Evolutionary conservation across 2,113 vertebrate genomes (phyloP).

Genomic region (Engystomops pustulosus): DNA sequence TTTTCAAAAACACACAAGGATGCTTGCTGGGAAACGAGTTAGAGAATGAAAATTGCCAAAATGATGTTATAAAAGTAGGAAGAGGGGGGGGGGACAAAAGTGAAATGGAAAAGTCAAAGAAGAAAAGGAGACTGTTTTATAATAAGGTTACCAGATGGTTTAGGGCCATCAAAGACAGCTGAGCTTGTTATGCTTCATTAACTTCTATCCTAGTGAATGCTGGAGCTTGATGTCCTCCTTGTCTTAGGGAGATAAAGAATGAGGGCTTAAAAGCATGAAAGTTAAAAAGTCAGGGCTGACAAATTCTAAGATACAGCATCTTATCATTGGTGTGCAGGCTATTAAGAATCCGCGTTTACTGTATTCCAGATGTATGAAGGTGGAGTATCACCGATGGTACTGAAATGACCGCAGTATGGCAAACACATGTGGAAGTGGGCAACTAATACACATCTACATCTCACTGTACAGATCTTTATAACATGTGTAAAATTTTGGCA

Average conservation of each 20-base stretch:
- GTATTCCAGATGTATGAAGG: constrained; percentile 34
- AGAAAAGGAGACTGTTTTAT: constrained; percentile 53
- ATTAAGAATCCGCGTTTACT: neutral
- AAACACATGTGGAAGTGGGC: constrained; percentile 39
- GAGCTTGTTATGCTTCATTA: constrained; percentile 60
- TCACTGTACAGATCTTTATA: neutral
- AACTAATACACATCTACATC: neutral
- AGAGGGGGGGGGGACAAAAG: neutral
- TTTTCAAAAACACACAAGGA: constrained; percentile 49
- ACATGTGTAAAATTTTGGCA: neutral
- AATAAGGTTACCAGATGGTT: constrained; percentile 60
- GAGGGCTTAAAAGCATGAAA: constrained; percentile 52
- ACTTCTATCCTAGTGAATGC: constrained; percentile 53
- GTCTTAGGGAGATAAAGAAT: constrained; percentile 56
- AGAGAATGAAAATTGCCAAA: constrained; percentile 3
- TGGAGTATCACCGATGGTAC: neutral
- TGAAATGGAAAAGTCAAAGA: constrained; percentile 36
- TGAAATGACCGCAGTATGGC: constrained; percentile 17
- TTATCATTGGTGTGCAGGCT: constrained; percentile 11
- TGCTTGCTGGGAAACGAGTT: constrained; percentile 41
- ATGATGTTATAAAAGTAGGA: constrained; percentile 14
- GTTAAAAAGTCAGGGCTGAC: constrained; percentile 43
- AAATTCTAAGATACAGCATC: constrained; percentile 19
- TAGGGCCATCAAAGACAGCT: constrained; percentile 59
- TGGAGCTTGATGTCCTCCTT: constrained; percentile 56